A percentile compares a stretch with the other conserved stretches of the same genome.
Conservation (phyloP, 2,113 vertebrate genomes). For the Leptodactylus fuscus region DNA sequence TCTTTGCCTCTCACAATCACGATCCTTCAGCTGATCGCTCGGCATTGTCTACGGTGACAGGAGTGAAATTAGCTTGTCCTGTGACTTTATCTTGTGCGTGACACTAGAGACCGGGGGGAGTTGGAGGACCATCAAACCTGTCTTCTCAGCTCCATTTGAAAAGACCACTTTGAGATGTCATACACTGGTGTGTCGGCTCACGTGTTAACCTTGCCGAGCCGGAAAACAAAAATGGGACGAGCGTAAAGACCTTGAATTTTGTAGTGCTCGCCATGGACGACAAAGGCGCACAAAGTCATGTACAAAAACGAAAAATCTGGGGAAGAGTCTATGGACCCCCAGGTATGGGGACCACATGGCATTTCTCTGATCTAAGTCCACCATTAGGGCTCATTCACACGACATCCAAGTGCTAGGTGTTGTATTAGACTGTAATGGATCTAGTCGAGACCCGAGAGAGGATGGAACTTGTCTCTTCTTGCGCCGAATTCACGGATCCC, state of each 20-base stretch:
- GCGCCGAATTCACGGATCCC: too few relatives aligned
- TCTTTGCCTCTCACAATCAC: slow-evolving; percentile 23
- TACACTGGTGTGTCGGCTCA: not conserved
- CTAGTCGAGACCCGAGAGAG: too few relatives aligned
- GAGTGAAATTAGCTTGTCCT: slow-evolving; percentile 50
- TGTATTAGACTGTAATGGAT: too few relatives aligned
- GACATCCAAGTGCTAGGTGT: too few relatives aligned
- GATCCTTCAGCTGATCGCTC: slow-evolving; percentile 41
- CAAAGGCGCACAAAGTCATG: not conserved
- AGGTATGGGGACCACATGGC: too few relatives aligned
- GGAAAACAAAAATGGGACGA: slow-evolving; percentile 49
- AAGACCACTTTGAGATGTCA: slow-evolving; percentile 12
- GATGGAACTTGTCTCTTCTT: too few relatives aligned
- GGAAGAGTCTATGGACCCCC: too few relatives aligned
- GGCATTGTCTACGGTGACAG: slow-evolving; percentile 49
- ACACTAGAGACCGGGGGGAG: slow-evolving; percentile 23
- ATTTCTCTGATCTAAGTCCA: too few relatives aligned
- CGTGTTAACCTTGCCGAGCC: not conserved
- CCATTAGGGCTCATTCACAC: too few relatives aligned
- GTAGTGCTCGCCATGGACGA: not conserved
- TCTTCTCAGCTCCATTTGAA: not conserved
- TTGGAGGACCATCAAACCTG: slow-evolving; percentile 37
- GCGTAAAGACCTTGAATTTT: not conserved
- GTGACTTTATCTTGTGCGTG: slow-evolving; percentile 41
- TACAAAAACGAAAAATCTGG: not conserved